These are phyloP conservation scores for Rhingia campestris DNA, from an alignment of 2,888 invertebrate genomes.

Conservation along the genomic window DNA sequence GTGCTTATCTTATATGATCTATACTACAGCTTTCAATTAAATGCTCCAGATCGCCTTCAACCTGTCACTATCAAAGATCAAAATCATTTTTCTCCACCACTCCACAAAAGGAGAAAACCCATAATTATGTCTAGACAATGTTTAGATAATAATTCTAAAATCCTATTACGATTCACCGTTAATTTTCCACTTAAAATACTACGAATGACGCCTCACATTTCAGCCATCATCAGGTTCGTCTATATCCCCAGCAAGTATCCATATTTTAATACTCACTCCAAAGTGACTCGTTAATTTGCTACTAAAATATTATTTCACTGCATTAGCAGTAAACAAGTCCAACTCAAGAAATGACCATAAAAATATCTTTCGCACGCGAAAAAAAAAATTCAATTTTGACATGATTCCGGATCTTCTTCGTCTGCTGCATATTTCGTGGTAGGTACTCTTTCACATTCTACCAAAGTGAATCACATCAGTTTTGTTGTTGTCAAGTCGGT, in stretches of 20 bases:
- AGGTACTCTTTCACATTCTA: too few relatives aligned
- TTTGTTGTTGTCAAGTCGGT: background rate
- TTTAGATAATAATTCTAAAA: background rate
- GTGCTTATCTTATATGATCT: too few relatives aligned
- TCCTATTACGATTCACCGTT: background rate
- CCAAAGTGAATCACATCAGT: background rate
- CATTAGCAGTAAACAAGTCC: background rate
- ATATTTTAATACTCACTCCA: constrained; percentile 5
- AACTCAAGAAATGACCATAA: background rate
- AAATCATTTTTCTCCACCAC: too few relatives aligned
- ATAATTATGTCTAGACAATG: background rate
- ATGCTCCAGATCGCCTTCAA: too few relatives aligned
- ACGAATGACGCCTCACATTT: background rate
- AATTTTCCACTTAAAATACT: background rate
- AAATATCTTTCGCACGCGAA: background rate
- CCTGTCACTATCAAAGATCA: too few relatives aligned
- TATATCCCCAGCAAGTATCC: background rate
- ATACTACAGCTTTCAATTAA: too few relatives aligned
- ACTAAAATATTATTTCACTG: background rate
- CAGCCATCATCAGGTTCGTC: background rate
- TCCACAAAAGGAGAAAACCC: too few relatives aligned
- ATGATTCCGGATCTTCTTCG: constrained; percentile 1
- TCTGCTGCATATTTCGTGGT: background rate
- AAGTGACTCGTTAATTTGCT: constrained; percentile 7
- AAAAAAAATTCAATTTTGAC: background rate